Evolutionary conservation across 2,113 vertebrate genomes (phyloP).

Genomic region (Callipepla squamata): DNA sequence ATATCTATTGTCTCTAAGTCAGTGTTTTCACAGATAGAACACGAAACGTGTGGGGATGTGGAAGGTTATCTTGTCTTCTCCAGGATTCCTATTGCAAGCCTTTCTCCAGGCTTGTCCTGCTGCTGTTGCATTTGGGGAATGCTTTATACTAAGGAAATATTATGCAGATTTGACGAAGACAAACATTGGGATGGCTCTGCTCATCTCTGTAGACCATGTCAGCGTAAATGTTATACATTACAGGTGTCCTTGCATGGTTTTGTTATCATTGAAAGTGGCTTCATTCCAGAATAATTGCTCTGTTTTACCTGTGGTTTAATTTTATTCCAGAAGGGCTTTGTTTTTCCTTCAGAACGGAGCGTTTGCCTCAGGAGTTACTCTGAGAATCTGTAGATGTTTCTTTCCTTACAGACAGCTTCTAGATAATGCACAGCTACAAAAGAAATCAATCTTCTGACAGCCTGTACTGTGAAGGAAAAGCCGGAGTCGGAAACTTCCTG

Average conservation of each 20-base stretch:
- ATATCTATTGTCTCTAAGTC: background rate
- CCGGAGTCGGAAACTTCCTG: background rate
- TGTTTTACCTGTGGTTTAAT: background rate
- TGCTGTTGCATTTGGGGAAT: background rate
- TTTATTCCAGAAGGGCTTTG: background rate
- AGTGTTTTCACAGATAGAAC: background rate
- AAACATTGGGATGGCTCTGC: background rate
- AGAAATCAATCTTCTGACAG: background rate
- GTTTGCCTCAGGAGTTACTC: background rate
- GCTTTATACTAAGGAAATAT: background rate
- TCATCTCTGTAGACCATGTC: background rate
- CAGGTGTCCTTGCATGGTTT: background rate
- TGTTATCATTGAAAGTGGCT: background rate
- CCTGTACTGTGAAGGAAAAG: background rate
- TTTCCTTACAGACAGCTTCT: conserved; percentile 13
- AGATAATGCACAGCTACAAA: background rate
- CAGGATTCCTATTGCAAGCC: background rate
- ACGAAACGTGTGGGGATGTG: background rate
- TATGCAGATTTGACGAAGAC: background rate
- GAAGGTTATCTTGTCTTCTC: background rate
- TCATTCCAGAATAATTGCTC: background rate
- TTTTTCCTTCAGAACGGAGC: background rate
- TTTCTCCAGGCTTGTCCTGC: background rate
- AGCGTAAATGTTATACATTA: background rate
- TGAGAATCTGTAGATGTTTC: background rate